Evolutionary conservation across 2,797 vertebrate genomes (phyloP).

Genomic region (Enteromius argenteus): DNA sequence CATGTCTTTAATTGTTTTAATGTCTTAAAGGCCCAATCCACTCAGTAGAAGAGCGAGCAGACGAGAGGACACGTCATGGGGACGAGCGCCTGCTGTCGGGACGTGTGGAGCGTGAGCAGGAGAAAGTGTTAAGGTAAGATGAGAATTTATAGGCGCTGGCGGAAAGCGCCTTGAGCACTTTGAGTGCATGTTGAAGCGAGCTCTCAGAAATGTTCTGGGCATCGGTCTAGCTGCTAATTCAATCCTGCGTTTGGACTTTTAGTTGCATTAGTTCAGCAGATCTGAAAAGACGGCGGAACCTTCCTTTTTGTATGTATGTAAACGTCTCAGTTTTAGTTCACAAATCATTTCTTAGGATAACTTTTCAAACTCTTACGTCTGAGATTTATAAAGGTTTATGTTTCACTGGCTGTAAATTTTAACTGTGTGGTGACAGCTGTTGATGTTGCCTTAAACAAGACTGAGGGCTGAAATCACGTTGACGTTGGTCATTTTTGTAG

Average conservation of each 20-base stretch:
- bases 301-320: constrained; percentile 10
- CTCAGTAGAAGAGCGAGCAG: constrained; percentile 86
- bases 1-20: neutral
- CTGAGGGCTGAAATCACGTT: constrained; percentile 30
- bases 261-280: constrained; percentile 9
- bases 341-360: constrained; percentile 29
- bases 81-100: constrained; percentile 87
- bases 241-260: neutral
- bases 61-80: constrained; percentile 85
- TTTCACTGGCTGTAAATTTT: constrained; percentile 44
- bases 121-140: constrained; percentile 92
- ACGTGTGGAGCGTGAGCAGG: constrained; percentile 91
- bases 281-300: neutral
- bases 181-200: constrained; percentile 5
- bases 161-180: neutral
- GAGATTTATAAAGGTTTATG: constrained; percentile 29
- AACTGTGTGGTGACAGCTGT: constrained; percentile 45
- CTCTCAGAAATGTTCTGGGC: neutral
- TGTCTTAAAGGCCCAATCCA: constrained; percentile 74
- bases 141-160: constrained; percentile 10
- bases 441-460: constrained; percentile 23
- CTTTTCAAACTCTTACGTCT: constrained; percentile 30
- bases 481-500: constrained; percentile 21
- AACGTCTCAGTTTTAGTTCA: constrained; percentile 22
- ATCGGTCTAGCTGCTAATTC: neutral